Evolutionary conservation across 2,888 invertebrate species (phyloP), one percentile per base, ranked within the genome.

Genomic region (Tanypteryx hageni): DNA sequence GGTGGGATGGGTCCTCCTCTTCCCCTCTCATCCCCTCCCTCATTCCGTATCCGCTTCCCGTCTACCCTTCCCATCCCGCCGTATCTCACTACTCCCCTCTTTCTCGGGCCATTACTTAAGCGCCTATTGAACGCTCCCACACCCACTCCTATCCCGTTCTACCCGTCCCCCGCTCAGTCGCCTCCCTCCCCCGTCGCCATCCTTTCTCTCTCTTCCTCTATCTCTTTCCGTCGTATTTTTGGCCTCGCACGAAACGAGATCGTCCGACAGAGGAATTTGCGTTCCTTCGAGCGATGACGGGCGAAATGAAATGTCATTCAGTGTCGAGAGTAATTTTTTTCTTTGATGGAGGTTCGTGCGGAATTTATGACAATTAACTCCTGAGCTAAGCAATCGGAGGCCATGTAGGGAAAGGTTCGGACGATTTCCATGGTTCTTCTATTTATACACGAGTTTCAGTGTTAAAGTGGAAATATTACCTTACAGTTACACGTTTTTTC

Each of bases 91-190:
- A n/a, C 22, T 89, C 44, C n/a, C 18, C 89, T 89, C 89, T 64
- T 89, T 86, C 61, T 31, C 64, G 64, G 68, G 68, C 89, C 89
- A 89, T 89, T 89, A 89, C 64, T 89, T 89, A 44, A 89, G 68
- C 89, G 64, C 56, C 89, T 44, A 44, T 64, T 18, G 44, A 64
- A 27, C 59, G 64, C 11, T 27, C 27, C 10, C 9, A 0, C 27
- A 13, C 13, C 10, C n/a, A 22, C n/a, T 76, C 22, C 22, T 9
- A n/a, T 76, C 76, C 13, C 76, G 0, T 76, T 14, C 27, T 76
- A 13, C 27, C 27, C 27, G 13, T 9, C 27, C 76, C 27, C 76
- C 27, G 13, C 61, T 18, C 13, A 1, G 18, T 61, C 61, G 18
- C 13, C 11, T 76, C 76, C 76, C 22, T 76, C 22, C 76, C 22